A percentile compares a stretch with the other conserved stretches of the same genome.
phyloP scores from a whole-genome alignment of 2,113 vertebrate genomes.

The Hoplias malabaricus region DNA sequence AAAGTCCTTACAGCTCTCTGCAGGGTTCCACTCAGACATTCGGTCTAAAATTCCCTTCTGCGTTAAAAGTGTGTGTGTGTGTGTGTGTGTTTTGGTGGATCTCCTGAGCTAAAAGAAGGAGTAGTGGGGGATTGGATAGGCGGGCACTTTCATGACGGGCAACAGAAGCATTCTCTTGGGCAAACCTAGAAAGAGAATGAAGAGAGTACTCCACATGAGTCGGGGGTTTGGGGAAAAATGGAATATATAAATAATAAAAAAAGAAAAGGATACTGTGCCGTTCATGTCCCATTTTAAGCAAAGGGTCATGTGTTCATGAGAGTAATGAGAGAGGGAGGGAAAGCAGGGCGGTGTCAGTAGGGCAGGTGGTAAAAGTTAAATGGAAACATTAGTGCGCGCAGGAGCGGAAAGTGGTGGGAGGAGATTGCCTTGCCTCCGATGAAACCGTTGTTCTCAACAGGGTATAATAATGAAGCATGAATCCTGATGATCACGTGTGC shows the following conservation, averaged over 20 bases:
- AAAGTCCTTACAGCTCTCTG: slow-evolving; percentile 73
- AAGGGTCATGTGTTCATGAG: not conserved
- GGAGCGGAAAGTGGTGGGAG: not conserved
- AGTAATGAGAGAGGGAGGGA: slow-evolving; percentile 12
- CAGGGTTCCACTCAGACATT: not conserved
- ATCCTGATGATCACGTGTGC: no score
- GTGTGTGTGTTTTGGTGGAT: slow-evolving; percentile 62
- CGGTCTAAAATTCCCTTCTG: slow-evolving; percentile 75
- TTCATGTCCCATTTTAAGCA: slow-evolving; percentile 1
- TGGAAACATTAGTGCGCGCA: slow-evolving; percentile 11
- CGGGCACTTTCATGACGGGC: slow-evolving; percentile 98
- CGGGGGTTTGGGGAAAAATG: slow-evolving; percentile 60
- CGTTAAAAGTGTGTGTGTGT: slow-evolving; percentile 56
- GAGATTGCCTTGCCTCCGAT: not conserved
- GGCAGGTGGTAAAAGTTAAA: not conserved
- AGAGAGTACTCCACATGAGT: slow-evolving; percentile 91
- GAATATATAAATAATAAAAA: slow-evolving; percentile 16
- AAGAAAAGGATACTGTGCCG: slow-evolving; percentile 8
- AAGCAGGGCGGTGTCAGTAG: not conserved
- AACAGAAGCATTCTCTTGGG: slow-evolving; percentile 99
- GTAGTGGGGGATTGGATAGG: slow-evolving; percentile 97
- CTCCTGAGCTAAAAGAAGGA: slow-evolving; percentile 96
- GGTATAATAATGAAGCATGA: not conserved
- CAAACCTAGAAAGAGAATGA: slow-evolving; percentile 98
- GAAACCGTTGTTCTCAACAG: not conserved